A percentile compares a stretch with the other conserved stretches of the same genome.
These are phyloP conservation scores for Spicauda simplicius DNA, from an alignment of 2,888 invertebrate species.

Conservation along the genomic window DNA sequence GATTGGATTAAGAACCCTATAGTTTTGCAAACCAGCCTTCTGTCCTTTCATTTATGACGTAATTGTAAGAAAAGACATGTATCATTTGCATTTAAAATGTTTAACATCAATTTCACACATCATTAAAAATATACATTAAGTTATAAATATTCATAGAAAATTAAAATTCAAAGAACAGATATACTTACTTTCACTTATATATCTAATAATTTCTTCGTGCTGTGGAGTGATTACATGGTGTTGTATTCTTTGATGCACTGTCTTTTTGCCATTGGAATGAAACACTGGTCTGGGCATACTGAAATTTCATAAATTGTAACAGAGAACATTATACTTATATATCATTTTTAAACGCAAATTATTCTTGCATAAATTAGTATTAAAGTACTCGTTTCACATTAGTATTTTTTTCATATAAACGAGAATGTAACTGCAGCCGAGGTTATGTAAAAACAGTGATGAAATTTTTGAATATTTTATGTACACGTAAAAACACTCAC, in stretches of 20 bases:
- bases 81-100: no score
- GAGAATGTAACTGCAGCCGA: constrained; percentile 51
- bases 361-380: not conserved
- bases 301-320: constrained; percentile 56
- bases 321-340: constrained; percentile 33
- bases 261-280: constrained; percentile 88
- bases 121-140: no score
- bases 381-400: not conserved
- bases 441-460: constrained; percentile 82
- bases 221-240: constrained; percentile 88
- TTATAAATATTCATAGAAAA: no score
- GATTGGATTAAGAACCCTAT: no score
- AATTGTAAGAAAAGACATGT: no score
- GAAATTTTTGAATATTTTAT: constrained; percentile 59
- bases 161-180: not conserved
- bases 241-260: constrained; percentile 85
- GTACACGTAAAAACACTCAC: constrained; percentile 70
- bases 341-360: not conserved
- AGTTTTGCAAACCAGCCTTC: no score
- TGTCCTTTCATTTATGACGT: no score
- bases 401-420: constrained; percentile 14
- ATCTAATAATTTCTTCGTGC: constrained; percentile 94
- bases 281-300: constrained; percentile 94
- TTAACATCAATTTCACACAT: no score
- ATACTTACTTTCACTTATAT: constrained; percentile 93